phyloP scores from a whole-genome alignment of 2,888 invertebrate genomes.

The Gastracanthus pulcherrimus region DNA sequence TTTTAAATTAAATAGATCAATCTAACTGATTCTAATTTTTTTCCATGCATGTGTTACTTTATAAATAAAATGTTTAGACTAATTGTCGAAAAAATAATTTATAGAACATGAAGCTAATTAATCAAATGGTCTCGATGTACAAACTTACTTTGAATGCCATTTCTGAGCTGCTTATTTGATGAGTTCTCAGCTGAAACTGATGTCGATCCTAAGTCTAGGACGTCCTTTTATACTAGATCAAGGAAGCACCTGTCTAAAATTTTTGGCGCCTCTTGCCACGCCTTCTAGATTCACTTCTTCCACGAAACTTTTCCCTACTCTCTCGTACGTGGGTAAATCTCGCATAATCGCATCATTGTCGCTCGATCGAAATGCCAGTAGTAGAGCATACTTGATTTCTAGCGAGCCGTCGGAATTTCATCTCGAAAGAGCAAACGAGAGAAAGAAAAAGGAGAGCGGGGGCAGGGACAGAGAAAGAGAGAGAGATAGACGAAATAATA shows the following conservation, averaged over 20 bases:
- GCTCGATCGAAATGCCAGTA: not conserved
- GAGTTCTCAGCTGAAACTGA: conserved; percentile 63
- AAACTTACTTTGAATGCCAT: conserved; percentile 64
- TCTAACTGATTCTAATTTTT: no score
- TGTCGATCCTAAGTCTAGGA: conserved; percentile 43
- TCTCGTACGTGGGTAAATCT: not conserved
- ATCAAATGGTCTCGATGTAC: no score
- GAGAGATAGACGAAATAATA: not conserved
- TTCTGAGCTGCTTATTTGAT: conserved; percentile 57
- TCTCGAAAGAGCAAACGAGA: no score
- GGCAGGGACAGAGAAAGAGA: no score
- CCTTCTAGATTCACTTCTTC: conserved; percentile 27
- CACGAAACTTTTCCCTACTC: conserved; percentile 18
- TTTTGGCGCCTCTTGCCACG: conserved; percentile 33
- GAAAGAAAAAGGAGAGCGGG: no score
- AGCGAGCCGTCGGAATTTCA: conserved; percentile 8
- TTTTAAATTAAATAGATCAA: not conserved
- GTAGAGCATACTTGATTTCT: no score
- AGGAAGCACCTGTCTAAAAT: conserved; percentile 24
- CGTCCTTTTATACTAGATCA: conserved; percentile 60
- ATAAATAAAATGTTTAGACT: not conserved
- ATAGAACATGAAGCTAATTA: not conserved
- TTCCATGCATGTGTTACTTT: no score
- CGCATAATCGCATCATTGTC: not conserved
- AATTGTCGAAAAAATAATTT: not conserved